A percentile compares a stretch with the other conserved stretches of the same genome.
These are phyloP conservation scores for Scolanthus callimorphus DNA, from an alignment of 92 coral and sea anemone species.

Conservation along the genomic window DNA sequence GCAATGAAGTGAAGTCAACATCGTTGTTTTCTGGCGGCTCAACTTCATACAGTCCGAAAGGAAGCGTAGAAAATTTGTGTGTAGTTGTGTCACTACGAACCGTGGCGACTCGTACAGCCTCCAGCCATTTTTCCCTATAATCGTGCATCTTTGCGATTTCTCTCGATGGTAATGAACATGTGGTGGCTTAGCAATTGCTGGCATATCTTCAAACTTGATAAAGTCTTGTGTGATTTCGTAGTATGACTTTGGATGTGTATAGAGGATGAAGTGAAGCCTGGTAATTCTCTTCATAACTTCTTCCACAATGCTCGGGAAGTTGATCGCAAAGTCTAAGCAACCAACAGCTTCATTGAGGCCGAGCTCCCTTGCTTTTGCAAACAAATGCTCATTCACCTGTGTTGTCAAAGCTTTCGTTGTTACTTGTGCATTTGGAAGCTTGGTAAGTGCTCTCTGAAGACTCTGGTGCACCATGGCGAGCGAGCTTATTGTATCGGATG, in stretches of 20 bases:
- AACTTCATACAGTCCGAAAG: constrained; percentile 31
- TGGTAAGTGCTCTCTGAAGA: too few species aligned
- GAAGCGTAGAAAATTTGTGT: constrained; percentile 40
- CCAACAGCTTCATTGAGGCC: constrained; percentile 27
- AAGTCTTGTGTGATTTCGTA: constrained; percentile 23
- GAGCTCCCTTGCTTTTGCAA: constrained; percentile 18
- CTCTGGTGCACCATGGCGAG: too few species aligned
- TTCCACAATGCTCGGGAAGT: constrained; percentile 28
- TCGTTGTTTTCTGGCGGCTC: constrained; percentile 35
- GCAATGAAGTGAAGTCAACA: constrained; percentile 34
- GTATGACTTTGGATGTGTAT: constrained; percentile 23
- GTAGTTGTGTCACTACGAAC: constrained; percentile 37
- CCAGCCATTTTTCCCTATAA: constrained; percentile 35
- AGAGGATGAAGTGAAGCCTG: constrained; percentile 16
- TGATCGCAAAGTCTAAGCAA: constrained; percentile 34
- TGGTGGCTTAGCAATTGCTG: too few species aligned
- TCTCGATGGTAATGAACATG: constrained; percentile 29
- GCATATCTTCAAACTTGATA: too few species aligned
- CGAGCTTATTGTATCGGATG: constrained; percentile 9
- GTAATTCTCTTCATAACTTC: constrained; percentile 34
- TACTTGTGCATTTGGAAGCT: background rate
- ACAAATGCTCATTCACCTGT: constrained; percentile 10
- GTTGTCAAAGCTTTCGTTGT: constrained; percentile 13
- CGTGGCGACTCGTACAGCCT: constrained; percentile 40
- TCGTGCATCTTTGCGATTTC: constrained; percentile 40